Percentiles rank a stretch among this genome's conserved stretches.
phyloP scores from a whole-genome alignment of 1,140 invertebrate genomes.

The Harlomillsia oculata region DNA sequence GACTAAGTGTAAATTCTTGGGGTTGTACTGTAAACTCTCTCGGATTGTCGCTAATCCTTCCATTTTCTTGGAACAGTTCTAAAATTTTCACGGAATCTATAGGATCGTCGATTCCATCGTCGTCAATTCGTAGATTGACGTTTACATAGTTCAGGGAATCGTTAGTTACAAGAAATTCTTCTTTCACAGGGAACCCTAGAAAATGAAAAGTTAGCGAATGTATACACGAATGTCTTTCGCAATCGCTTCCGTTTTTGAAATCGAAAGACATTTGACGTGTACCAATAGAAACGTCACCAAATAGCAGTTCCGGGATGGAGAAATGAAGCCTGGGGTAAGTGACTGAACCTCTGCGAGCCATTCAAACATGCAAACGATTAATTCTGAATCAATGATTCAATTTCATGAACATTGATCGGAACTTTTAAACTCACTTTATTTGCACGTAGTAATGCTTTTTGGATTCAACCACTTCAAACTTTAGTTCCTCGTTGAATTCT shows the following conservation, averaged over 20 bases:
- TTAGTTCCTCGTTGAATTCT: conserved; percentile 5
- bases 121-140: conserved; percentile 35
- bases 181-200: conserved; percentile 37
- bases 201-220: conserved; percentile 20
- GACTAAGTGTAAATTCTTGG: no score
- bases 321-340: conserved; percentile 42
- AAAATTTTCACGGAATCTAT: no score
- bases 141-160: conserved; percentile 38
- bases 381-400: not conserved
- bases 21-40: no score
- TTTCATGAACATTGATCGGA: not conserved
- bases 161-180: conserved; percentile 37
- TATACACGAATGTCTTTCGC: conserved; percentile 21
- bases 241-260: conserved; percentile 14
- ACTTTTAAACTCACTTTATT: conserved; percentile 12
- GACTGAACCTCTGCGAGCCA: conserved; percentile 41
- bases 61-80: no score
- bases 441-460: conserved; percentile 30
- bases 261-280: conserved; percentile 5
- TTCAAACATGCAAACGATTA: no score
- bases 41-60: no score
- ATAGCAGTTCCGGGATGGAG: conserved; percentile 39
- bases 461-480: conserved; percentile 4
- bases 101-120: conserved; percentile 40
- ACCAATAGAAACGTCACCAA: conserved; percentile 41